Base-by-base conservation (phyloP, 2,113 vertebrate genomes). In the Cryptoleucopteryx plumbea region DNA sequence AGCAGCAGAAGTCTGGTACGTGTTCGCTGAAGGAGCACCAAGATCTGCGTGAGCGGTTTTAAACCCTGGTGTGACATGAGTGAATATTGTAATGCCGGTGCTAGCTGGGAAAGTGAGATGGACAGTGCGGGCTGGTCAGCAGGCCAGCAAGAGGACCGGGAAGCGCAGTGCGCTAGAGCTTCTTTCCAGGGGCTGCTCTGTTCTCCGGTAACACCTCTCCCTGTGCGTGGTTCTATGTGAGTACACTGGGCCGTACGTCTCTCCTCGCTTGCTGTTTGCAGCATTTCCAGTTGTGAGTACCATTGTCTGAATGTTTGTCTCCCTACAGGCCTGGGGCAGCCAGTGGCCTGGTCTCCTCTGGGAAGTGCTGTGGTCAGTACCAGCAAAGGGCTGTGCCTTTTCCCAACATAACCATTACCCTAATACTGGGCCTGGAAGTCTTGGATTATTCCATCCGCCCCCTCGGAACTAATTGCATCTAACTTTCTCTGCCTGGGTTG, bases 281-380 rank as follows among this genome's bases (percentile, higher is more conserved):
- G 80, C 21, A 3, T 58, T 52, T 66, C 23, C 82, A 32, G 27
- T 23, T 18, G 67, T 47, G 52, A 88, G 90, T 71, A 71, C 79
- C 34, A 1, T 55, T 19, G 75, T 73, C 86, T 97, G 90, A 97
- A 93, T 94, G 78, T 91, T 95, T 97, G 96, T 98, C 93, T 98
- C 88, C 85, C 89, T 68, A 36, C 94, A 97, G 97, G 93, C 96
- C 96, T 83, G 94, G 95, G 96, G 93, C 95, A 97, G 66, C 96
- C 96, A 84, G 95, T 94, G 97, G 91, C 92, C 97, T 96, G 96
- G 94, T 96, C 90, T 98, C 90, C 97, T 96, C 93, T 94, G 95
- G 93, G 97, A 95, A 96, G 74, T 89, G 88, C 92, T 61, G 88
- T 86, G 88, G 94, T 98, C 98, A 97, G 96, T 98, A 98, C 96